Base-by-base conservation (phyloP, 2,797 vertebrate species). In the Megaceryle alcyon region DNA sequence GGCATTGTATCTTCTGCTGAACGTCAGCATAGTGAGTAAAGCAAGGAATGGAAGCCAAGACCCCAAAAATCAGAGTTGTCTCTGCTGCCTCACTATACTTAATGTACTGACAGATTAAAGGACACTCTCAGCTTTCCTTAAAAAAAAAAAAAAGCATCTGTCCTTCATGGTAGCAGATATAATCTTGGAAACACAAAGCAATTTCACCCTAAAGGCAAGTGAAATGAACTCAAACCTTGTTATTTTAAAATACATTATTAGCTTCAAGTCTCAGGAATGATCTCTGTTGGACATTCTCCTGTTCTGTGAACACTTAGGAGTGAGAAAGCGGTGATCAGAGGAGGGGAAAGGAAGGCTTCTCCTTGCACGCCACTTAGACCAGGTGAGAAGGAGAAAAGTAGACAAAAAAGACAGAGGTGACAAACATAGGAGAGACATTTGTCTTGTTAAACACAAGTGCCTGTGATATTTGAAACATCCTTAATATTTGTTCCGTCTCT, bases 1-100 rank as follows among this genome's bases (percentile, higher is more conserved):
- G 75, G 33, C 17, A 79, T 37, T 69, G 82, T 91, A 94, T 85
- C 56, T 96, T 97, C 70, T 95, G 75, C 51, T 86, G 41, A 95
- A 81, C 6, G 28, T 71, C 39, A 79, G 65, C 49, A 57, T 22
- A 61, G 56, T 18, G 33, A 91, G 39, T 41, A 93, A 82, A 72
- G 53, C 21, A 60, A 86, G 51, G 10, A 59, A 21, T 53, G 14
- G n/a, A 33, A 96, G 39, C 31, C 39, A 29, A 83, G 65, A 86
- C 19, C 28, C 21, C 54, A 63, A 21, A 44, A 61, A 90, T 59
- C 35, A 68, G 63, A 93, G 61, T 73, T 86, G 19, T 31, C 78
- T 96, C 61, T 87, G 25, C 82, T 96, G 82, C 29, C 28, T 86
- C 72, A 78, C 19, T 26, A 19, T 76, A 37, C 21, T 72, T 54